phyloP scores from a whole-genome alignment of 2,888 invertebrate genomes.

The Pycnomerus fuliginosus region DNA sequence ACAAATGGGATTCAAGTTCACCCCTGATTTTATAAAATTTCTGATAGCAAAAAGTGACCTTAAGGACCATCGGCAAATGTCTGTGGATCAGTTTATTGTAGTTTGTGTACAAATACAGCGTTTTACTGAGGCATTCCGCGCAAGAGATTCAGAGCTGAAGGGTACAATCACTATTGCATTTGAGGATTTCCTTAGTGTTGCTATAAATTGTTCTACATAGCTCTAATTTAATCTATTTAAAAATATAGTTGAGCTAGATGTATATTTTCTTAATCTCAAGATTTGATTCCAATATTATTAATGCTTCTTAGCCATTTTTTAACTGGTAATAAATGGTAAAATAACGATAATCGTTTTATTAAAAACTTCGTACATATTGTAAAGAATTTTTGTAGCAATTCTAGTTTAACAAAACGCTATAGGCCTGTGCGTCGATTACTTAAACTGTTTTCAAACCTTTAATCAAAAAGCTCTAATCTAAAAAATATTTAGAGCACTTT shows the following conservation, averaged over 20 bases:
- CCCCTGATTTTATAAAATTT: slow-evolving; percentile 74
- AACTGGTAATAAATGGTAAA: neutral
- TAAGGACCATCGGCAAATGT: slow-evolving; percentile 61
- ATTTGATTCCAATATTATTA: slow-evolving; percentile 1
- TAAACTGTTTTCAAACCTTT: slow-evolving; percentile 8
- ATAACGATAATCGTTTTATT: slow-evolving; percentile 8
- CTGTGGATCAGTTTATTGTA: slow-evolving; percentile 87
- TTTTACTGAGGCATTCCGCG: slow-evolving; percentile 83
- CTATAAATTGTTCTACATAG: slow-evolving; percentile 67
- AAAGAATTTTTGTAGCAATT: slow-evolving; percentile 5
- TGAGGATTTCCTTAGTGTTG: slow-evolving; percentile 87
- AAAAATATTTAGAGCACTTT: slow-evolving; percentile 22
- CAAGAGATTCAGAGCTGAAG: slow-evolving; percentile 74
- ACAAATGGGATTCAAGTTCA: slow-evolving; percentile 87
- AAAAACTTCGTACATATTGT: slow-evolving; percentile 11
- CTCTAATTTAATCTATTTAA: neutral
- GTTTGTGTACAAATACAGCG: slow-evolving; percentile 85
- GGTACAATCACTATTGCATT: slow-evolving; percentile 84
- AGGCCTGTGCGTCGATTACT: slow-evolving; percentile 7
- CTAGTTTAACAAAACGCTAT: slow-evolving; percentile 8
- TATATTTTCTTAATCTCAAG: slow-evolving; percentile 1
- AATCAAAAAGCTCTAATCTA: slow-evolving; percentile 12
- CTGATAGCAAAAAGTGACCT: slow-evolving; percentile 71
- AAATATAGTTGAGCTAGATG: slow-evolving; percentile 2
- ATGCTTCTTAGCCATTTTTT: slow-evolving; percentile 1